Evolutionary conservation across 2,888 invertebrate species (phyloP), one percentile per base, ranked within the genome.

Genomic region (Cephus sareptanus): DNA sequence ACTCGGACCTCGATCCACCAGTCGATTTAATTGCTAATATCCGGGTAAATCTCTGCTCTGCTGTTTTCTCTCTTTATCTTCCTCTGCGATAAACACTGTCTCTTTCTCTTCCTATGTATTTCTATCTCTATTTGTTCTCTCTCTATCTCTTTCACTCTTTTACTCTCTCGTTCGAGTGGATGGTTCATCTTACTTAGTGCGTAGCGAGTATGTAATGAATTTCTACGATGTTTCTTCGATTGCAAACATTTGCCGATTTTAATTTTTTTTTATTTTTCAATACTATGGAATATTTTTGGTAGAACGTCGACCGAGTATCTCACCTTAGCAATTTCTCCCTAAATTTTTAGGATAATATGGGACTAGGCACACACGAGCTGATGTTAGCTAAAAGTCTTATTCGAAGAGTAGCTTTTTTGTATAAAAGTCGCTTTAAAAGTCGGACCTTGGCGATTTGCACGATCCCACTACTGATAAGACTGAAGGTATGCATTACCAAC

Each of bases 331-430:
- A 79, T 79, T 83, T 79, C 40, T 79, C 40, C 79, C 81, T 83
- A 71, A 80, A 80, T 76, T 77, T 73, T 78, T 81, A 80, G 79
- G 83, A 83, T 81, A 86, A 83, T 83, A 86, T 78, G 69, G 70
- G 31, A 81, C 81, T 34, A 79, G 73, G 75, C 75, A 74, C 69
- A 74, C n/a, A 75, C 68, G 73, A 81, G 68, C 70, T 30, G 70
- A 13, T 11, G 30, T 85, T 83, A 77, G 31, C 15, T 33, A 30
- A 78, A 30, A 15, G 70, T 34, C 70, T 12, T 23, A 73, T 69
- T 76, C n/a, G 40, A 77, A 74, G n/a, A 70, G 33, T 30, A 40
- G 40, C 15, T 40, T 15, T 15, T 15, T 77, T 75, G 73, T 79
- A 77, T 79, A 77, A 75, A 75, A 77, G 75, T 79, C n/a, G 37